Conservation (phyloP, 2,113 vertebrate species). For the Verasper variegatus region DNA sequence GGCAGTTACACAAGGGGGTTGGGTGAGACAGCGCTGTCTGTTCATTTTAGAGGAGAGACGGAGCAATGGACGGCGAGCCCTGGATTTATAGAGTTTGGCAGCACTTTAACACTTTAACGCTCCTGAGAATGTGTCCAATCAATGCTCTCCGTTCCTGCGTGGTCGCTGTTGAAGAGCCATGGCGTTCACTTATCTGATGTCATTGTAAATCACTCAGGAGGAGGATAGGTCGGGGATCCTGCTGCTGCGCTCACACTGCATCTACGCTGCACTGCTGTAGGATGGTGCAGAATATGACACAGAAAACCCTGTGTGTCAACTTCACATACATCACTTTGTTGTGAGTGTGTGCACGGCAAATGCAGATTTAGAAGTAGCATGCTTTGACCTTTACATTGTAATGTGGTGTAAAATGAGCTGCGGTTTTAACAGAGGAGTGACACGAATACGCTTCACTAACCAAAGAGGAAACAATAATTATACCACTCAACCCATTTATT, state of each 20-base stretch:
- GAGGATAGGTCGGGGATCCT: constrained; percentile 51
- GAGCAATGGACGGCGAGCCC: constrained; percentile 30
- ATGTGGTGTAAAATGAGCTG: constrained; percentile 65
- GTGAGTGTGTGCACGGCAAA: constrained; percentile 21
- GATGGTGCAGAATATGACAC: constrained; percentile 32
- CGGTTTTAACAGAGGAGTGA: constrained; percentile 53
- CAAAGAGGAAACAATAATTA: constrained; percentile 49
- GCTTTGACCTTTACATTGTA: constrained; percentile 69
- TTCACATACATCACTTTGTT: constrained; percentile 27
- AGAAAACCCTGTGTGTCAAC: constrained; percentile 24
- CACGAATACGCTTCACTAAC: constrained; percentile 34
- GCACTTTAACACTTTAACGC: constrained; percentile 75
- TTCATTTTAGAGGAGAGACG: constrained; percentile 46
- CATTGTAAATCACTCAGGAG: constrained; percentile 73
- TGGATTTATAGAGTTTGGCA: constrained; percentile 81
- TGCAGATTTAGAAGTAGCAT: constrained; percentile 30
- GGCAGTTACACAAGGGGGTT: constrained; percentile 23
- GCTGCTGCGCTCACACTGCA: constrained; percentile 19
- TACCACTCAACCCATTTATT: constrained; percentile 19
- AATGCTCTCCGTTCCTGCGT: constrained; percentile 56
- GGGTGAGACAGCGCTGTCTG: constrained; percentile 22
- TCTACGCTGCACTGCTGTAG: neutral
- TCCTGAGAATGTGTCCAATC: constrained; percentile 77
- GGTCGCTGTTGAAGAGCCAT: constrained; percentile 38
- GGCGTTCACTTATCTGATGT: constrained; percentile 72